These are phyloP conservation scores for Noctua janthina DNA, from an alignment of 2,888 invertebrate species.

Conservation along the genomic window DNA sequence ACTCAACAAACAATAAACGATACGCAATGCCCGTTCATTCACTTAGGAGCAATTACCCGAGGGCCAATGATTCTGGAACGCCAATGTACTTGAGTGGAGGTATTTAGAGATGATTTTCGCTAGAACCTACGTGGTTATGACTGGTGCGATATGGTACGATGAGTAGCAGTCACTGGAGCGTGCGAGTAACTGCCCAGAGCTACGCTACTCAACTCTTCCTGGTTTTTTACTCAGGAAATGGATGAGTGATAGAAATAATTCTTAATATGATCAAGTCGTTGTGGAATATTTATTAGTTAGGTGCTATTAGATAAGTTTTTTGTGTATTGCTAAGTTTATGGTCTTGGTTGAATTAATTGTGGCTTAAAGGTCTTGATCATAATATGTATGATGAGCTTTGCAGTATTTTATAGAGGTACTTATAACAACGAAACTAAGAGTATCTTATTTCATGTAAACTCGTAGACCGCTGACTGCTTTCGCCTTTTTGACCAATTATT, in stretches of 20 bases:
- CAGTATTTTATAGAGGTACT: no score
- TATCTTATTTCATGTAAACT: background rate
- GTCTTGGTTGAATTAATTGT: slow-evolving; percentile 8
- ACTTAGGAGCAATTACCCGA: slow-evolving; percentile 83
- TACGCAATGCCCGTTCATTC: slow-evolving; percentile 80
- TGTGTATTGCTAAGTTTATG: slow-evolving; percentile 16
- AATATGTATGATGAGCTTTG: background rate
- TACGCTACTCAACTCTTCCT: slow-evolving; percentile 78
- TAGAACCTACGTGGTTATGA: slow-evolving; percentile 70
- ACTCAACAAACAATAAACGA: slow-evolving; percentile 58
- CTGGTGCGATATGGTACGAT: slow-evolving; percentile 87
- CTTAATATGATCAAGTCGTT: slow-evolving; percentile 39
- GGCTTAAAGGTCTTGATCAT: slow-evolving; percentile 2
- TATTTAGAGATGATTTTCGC: slow-evolving; percentile 70
- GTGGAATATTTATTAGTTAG: slow-evolving; percentile 29
- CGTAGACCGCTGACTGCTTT: background rate
- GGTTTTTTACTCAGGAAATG: slow-evolving; percentile 77
- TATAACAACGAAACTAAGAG: no score
- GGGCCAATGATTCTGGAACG: slow-evolving; percentile 55
- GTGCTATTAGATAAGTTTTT: slow-evolving; percentile 18
- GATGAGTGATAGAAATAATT: slow-evolving; percentile 66
- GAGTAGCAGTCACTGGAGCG: slow-evolving; percentile 80
- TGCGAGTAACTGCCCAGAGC: slow-evolving; percentile 79
- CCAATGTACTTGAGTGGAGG: slow-evolving; percentile 37
- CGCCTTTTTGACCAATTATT: background rate